phyloP scores from a whole-genome alignment of 1,140 invertebrate genomes.

The Aphaenogaster floridana region DNA sequence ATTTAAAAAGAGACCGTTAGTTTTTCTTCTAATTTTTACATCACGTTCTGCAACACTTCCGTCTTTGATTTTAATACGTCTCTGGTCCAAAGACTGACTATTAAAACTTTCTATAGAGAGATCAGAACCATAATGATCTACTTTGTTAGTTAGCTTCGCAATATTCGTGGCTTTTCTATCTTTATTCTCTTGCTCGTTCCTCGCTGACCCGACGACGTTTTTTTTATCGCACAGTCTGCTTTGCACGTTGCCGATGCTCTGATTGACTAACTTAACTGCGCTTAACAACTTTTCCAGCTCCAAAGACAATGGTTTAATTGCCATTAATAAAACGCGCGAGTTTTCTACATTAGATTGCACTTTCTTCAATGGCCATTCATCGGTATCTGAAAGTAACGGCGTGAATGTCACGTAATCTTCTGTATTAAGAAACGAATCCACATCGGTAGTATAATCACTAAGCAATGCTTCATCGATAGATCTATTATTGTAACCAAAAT shows the following conservation, averaged over 20 bases:
- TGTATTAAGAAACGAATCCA: not conserved
- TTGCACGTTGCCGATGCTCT: conserved; percentile 31
- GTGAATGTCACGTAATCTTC: not conserved
- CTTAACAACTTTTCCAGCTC: conserved; percentile 27
- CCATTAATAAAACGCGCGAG: conserved; percentile 6
- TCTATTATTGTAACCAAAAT: conserved; percentile 14
- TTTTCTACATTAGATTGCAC: conserved; percentile 5
- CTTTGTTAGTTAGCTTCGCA: not conserved
- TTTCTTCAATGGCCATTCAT: conserved; percentile 13
- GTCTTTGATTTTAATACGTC: not conserved
- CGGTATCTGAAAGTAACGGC: not conserved
- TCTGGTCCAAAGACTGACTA: not conserved
- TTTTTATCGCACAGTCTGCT: conserved; percentile 42
- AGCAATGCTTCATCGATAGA: not conserved
- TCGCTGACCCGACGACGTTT: not conserved
- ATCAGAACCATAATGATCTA: not conserved
- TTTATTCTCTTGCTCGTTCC: not conserved
- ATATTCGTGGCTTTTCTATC: not conserved
- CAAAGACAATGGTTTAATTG: conserved; percentile 31
- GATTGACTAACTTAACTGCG: conserved; percentile 39
- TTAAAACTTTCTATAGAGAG: not conserved
- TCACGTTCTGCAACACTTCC: not conserved
- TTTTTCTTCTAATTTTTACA: not conserved
- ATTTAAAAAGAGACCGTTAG: not conserved
- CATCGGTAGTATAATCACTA: not conserved